Percentiles rank a stretch among this genome's conserved stretches.
These are phyloP conservation scores for Danionella dracula DNA, from an alignment of 2,797 vertebrate genomes.

Conservation along the genomic window DNA sequence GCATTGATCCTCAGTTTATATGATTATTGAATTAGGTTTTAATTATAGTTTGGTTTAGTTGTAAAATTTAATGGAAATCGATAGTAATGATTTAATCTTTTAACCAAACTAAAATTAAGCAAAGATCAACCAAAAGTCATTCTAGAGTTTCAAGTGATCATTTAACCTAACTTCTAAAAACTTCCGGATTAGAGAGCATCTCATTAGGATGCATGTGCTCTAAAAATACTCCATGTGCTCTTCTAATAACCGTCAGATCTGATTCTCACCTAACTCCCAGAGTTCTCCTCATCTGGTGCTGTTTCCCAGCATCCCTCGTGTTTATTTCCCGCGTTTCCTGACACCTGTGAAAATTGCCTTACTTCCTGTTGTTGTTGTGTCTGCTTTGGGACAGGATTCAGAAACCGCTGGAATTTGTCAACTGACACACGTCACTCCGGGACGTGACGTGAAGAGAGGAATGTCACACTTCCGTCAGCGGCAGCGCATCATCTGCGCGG, in stretches of 20 bases:
- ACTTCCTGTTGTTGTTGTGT: slow-evolving; percentile 99
- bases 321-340: slow-evolving; percentile 90
- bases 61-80: too few relatives aligned
- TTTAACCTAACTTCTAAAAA: too few relatives aligned
- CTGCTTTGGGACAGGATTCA: slow-evolving; percentile 78
- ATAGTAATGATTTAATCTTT: too few relatives aligned
- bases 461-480: slow-evolving; percentile 44
- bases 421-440: slow-evolving; percentile 55
- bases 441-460: slow-evolving; percentile 27
- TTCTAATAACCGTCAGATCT: slow-evolving; percentile 63
- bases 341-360: slow-evolving; percentile 90
- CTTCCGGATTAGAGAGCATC: too few relatives aligned
- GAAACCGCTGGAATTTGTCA: slow-evolving; percentile 62
- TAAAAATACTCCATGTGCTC: slow-evolving; percentile 46
- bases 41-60: too few relatives aligned
- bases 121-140: too few relatives aligned
- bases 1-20: too few relatives aligned
- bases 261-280: slow-evolving; percentile 64
- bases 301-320: slow-evolving; percentile 74
- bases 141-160: too few relatives aligned
- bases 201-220: background rate
- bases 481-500: slow-evolving; percentile 36
- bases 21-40: too few relatives aligned
- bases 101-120: too few relatives aligned
- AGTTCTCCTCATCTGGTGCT: slow-evolving; percentile 49